These are phyloP conservation scores for Orchestia grillus DNA, from an alignment of 1,140 invertebrate species.

Conservation along the genomic window DNA sequence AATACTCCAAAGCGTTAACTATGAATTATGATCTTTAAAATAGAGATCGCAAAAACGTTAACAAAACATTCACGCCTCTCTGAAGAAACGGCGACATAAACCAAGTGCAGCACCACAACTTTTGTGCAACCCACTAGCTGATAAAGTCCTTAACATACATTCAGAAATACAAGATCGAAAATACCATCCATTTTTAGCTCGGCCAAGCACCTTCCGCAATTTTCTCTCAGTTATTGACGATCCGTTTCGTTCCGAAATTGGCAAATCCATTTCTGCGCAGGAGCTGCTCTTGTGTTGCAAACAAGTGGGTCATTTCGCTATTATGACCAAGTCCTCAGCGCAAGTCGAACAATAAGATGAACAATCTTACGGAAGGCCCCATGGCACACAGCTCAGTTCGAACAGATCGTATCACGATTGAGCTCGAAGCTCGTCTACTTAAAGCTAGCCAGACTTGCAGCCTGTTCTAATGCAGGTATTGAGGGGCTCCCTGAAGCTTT, in stretches of 20 bases:
- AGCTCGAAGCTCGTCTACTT: not conserved
- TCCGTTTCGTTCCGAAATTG: not conserved
- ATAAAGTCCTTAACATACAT: not conserved
- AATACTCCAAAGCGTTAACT: no score
- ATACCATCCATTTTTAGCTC: not conserved
- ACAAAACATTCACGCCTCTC: no score
- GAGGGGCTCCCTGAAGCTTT: not conserved
- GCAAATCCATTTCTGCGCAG: not conserved
- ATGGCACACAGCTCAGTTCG: not conserved
- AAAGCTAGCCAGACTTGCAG: not conserved
- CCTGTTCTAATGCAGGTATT: not conserved
- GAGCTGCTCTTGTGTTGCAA: not conserved
- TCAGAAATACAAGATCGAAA: not conserved
- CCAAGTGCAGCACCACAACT: no score
- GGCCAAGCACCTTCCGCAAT: not conserved
- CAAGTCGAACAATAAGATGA: not conserved
- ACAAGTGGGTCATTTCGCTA: not conserved
- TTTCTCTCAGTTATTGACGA: not conserved
- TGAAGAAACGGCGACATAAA: no score
- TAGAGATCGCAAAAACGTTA: no score
- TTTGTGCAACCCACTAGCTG: no score
- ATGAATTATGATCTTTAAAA: no score
- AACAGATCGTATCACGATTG: not conserved
- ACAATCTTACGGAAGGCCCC: not conserved
- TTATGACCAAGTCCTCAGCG: not conserved